Evolutionary conservation across 2,113 vertebrate species (phyloP), one percentile per base, ranked within the genome.

Genomic region (Laticauda laticaudata): DNA sequence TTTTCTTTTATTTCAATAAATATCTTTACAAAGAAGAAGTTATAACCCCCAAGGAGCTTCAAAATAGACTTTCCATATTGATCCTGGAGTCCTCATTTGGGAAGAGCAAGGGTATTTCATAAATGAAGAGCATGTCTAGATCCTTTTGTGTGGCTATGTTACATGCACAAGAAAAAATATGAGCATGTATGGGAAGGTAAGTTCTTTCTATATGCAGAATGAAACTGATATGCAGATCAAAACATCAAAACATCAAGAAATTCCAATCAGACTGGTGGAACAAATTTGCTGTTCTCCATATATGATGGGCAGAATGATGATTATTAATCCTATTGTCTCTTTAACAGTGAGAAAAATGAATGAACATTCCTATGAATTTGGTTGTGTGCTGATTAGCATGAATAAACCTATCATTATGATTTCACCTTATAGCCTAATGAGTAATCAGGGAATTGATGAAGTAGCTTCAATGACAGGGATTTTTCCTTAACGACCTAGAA

Each of bases 401-500:
- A 55, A 92, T 88, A 48, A 87, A 26, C 48, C 91, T 43, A 88
- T 59, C 29, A 59, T 81, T 90, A 59, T 86, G 81, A 48, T 87
- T 93, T 90, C 55, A 87, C 56, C 81, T 86, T 57, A 43, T 48
- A 87, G 45, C 51, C 85, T 87, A 64, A 86, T 43, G 45, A 89
- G 23, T 86, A 90, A 57, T 93, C 26, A 61, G 55, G 61, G 56
- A 53, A 34, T 86, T 86, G 75, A 90, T 15, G 86, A 90, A 90
- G 61, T 45, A 86, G 43, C n/a, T 55, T 53, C 64, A 59, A 93
- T 39, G 88, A 87, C 45, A 39, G 4, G 12, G 21, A 51, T 87
- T 86, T 93, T 90, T 90, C 20, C 69, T 86, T 90, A 92, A 93
- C 45, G 43, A 51, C 81, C 5, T 39, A 85, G 89, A 90, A 90